phyloP scores from a whole-genome alignment of 2,113 vertebrate species.

The Triplophysa tibetana region DNA sequence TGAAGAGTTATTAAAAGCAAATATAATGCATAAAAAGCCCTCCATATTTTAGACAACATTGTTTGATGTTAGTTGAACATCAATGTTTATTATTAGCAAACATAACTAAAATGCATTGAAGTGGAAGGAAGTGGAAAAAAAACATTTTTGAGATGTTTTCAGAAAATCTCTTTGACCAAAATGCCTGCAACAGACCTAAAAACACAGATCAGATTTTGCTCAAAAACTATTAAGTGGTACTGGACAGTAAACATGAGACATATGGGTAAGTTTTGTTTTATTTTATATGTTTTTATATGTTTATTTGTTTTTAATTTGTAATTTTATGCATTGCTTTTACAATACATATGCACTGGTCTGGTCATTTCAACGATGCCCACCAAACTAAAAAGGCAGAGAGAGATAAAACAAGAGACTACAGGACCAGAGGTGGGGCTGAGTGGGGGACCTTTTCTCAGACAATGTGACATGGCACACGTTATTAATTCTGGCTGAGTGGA shows the following conservation, averaged over 20 bases:
- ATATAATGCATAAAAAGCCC: too few species aligned
- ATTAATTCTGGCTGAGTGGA: conserved; percentile 87
- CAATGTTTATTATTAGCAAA: too few species aligned
- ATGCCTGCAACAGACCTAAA: neutral
- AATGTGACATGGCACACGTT: conserved; percentile 88
- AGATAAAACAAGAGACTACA: conserved; percentile 21
- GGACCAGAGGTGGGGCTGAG: conserved; percentile 46
- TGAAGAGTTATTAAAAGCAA: too few species aligned
- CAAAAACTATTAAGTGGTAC: too few species aligned
- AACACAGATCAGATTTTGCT: neutral
- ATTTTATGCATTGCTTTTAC: neutral
- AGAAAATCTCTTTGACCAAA: neutral
- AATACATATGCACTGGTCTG: conserved; percentile 1
- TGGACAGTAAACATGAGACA: neutral
- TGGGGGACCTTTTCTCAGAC: conserved; percentile 71
- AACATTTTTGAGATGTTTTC: neutral
- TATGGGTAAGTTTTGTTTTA: neutral
- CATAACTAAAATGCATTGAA: neutral
- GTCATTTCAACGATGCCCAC: neutral
- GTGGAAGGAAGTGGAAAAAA: neutral
- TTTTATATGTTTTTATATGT: neutral
- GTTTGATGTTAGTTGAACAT: too few species aligned
- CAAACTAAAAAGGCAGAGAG: conserved; percentile 29
- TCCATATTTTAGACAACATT: too few species aligned
- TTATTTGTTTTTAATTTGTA: neutral